Evolutionary conservation across 1,140 invertebrate species (phyloP), one percentile per base, ranked within the genome.

Genomic region (Brachionus sp.): DNA sequence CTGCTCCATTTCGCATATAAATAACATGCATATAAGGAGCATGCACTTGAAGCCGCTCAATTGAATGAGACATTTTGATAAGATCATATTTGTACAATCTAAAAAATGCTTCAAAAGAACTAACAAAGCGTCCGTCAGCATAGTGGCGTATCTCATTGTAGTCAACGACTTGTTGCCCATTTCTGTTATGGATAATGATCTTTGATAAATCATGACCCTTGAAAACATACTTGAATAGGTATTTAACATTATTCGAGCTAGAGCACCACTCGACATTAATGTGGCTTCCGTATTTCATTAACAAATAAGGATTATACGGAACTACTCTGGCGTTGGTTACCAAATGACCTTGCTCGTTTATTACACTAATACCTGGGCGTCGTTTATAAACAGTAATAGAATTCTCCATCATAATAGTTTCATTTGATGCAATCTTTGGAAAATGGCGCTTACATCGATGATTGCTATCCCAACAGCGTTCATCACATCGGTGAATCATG

Each of bases 151-250:
- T 77, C 25, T 77, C 44, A 29, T 77, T 13, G 6, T 50, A 50
- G 5, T 29, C 23, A 7, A 77, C 5, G 0, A 29, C 10, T 23
- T 33, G 13, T 6, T 77, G 33, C 33, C 23, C 29, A 44, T 29
- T 44, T 19, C 9, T 7, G 7, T 33, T 19, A 5, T 46, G 16
- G 25, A 64, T 57, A 37, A 13, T 16, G 33, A 84, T 19, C 19
- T 80, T 70, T 9, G 53, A 62, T 16, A 29, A 39, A 57, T 84
- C 77, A 23, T 83, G 85, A 85, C 88, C 90, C 85, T 84, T 86
- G 84, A 86, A 87, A 84, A 84, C 87, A 87, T 70, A 90, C 87
- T 42, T 86, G 84, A 57, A 90, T 86, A 86, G 87, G 62, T 87
- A 90, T 37, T 85, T 85, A 39, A 84, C 84, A 16, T 37, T 68